Evolutionary conservation across 2,888 invertebrate genomes (phyloP), one percentile per base, ranked within the genome.

Genomic region (Melieria omissa): DNA sequence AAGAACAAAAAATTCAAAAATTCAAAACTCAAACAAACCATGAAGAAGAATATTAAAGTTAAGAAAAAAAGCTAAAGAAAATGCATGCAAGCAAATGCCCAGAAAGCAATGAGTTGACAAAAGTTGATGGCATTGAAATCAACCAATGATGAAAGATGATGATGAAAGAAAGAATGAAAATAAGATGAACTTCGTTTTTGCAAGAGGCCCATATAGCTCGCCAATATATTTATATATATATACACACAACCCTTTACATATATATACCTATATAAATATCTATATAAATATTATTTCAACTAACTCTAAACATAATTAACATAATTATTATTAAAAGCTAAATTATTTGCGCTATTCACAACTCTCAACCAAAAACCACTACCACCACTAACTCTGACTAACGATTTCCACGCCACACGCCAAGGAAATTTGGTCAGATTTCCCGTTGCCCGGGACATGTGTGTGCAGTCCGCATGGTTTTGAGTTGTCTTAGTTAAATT

Each of bases 181-280:
- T 80, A 82, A 83, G 83, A 29, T 29, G 29, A 82, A 86, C 87
- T 87, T 87, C 87, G 87, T 87, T 87, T 87, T 87, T 87, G 87
- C 87, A 87, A 87, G 87, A 87, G 87, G 87, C 87, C 87, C 87
- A 87, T 87, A 86, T 87, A 87, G 87, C 87, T 87, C 87, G 87
- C 87, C 87, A 87, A 87, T 86, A 86, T 79, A 79, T 77, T 79
- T 81, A 78, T 76, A 76, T 70, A 73, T 78, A 73, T 75, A 75
- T 72, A 74, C 73, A 73, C 71, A 74, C 67, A 66, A 29, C 29
- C 29, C 29, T 29, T 73, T 75, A 70, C 66, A 64, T 62, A 73
- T 73, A 73, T 74, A 65, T 65, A 65, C 42, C 42, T 41, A 65
- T 42, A 55, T 4, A 5, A 6, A 45, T 54, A 45, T 55, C 45